Percentiles rank a stretch among this genome's conserved stretches.
These are phyloP conservation scores for Drosophila quadrilineata DNA, from an alignment of 1,140 invertebrate genomes.

Conservation along the genomic window DNA sequence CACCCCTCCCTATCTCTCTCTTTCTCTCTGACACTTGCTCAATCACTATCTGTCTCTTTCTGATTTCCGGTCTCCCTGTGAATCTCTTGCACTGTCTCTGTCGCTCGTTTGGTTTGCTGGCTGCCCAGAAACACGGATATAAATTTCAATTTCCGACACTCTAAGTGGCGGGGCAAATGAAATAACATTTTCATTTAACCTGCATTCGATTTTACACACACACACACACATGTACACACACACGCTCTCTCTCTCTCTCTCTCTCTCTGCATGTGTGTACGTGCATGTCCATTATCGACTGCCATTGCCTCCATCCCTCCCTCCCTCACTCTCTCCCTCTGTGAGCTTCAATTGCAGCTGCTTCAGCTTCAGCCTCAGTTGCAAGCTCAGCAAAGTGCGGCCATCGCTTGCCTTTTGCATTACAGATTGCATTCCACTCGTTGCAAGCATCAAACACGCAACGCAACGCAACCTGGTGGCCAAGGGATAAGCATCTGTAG, in stretches of 20 bases:
- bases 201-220: constrained; percentile 68
- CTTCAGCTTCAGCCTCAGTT: constrained; percentile 12
- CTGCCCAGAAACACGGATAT: constrained; percentile 77
- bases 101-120: constrained; percentile 2
- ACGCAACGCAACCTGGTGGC: too few relatives aligned
- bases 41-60: constrained; percentile 11
- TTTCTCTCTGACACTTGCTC: too few relatives aligned
- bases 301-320: too few relatives aligned
- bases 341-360: constrained; percentile 12
- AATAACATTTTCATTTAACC: constrained; percentile 81
- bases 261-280: constrained; percentile 15
- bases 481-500: constrained; percentile 46
- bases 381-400: constrained; percentile 57
- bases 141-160: constrained; percentile 81
- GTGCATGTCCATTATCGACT: constrained; percentile 55
- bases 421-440: constrained; percentile 71
- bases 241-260: not conserved
- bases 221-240: constrained; percentile 10
- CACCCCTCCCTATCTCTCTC: too few relatives aligned
- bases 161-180: constrained; percentile 81
- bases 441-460: too few relatives aligned
- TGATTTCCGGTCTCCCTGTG: not conserved
- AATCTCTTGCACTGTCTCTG: too few relatives aligned
- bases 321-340: constrained; percentile 2
- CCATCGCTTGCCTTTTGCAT: constrained; percentile 74